Evolutionary conservation across 2,797 vertebrate species (phyloP).

Genomic region (Chelidonichthys spinosus): DNA sequence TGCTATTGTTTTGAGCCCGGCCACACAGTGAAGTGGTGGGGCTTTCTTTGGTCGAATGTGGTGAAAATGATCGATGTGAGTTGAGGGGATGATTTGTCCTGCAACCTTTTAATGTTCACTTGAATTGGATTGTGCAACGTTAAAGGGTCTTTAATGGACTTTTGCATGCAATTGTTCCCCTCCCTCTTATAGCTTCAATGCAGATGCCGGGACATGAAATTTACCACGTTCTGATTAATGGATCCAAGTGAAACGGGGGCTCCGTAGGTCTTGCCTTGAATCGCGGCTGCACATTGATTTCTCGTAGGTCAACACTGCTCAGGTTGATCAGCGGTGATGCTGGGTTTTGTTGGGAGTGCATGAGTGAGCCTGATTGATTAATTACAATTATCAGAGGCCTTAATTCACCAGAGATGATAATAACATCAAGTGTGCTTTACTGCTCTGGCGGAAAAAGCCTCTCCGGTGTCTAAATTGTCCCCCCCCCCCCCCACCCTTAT

Average conservation of each 20-base stretch:
- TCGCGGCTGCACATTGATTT: constrained; percentile 60
- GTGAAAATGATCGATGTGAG: constrained; percentile 58
- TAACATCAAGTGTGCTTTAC: constrained; percentile 83
- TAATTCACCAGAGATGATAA: constrained; percentile 82
- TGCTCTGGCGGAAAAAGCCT: constrained; percentile 80
- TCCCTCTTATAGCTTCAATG: constrained; percentile 28
- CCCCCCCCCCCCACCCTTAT: constrained; percentile 37
- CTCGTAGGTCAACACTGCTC: constrained; percentile 73
- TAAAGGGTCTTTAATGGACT: constrained; percentile 53
- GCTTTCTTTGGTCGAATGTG: constrained; percentile 42
- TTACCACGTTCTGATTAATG: constrained; percentile 51
- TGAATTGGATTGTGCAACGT: constrained; percentile 30
- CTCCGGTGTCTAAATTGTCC: constrained; percentile 77
- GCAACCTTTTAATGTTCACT: constrained; percentile 51
- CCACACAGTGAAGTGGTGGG: constrained; percentile 45
- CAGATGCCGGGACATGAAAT: constrained; percentile 46
- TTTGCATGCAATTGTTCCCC: constrained; percentile 49
- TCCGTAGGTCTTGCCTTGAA: constrained; percentile 25
- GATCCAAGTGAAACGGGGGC: constrained; percentile 44
- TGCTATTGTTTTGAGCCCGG: constrained; percentile 62
- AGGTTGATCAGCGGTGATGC: constrained; percentile 70
- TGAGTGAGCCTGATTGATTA: constrained; percentile 83
- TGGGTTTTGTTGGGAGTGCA: constrained; percentile 67
- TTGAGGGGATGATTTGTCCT: constrained; percentile 40
- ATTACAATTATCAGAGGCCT: constrained; percentile 84